phyloP scores from a whole-genome alignment of 2,797 vertebrate genomes.

The Novumbra hubbsi region DNA sequence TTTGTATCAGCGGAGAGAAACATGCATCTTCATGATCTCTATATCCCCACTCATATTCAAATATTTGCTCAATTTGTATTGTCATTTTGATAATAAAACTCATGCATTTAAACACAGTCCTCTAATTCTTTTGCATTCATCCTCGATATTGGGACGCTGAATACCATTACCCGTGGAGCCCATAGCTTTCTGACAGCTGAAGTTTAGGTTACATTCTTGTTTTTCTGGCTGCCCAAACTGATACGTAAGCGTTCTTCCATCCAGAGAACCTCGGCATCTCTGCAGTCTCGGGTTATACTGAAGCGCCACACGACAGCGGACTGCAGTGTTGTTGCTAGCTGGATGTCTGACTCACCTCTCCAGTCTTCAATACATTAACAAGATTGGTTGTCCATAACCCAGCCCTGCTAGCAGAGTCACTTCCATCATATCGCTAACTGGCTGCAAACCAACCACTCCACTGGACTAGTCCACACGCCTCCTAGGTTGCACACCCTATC shows the following conservation, averaged over 20 bases:
- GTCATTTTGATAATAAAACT: constrained; percentile 62
- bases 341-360: constrained; percentile 60
- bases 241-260: background rate
- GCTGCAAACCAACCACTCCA: background rate
- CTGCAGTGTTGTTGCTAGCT: constrained; percentile 52
- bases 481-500: background rate
- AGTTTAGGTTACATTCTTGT: background rate
- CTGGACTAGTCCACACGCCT: background rate
- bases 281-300: constrained; percentile 60
- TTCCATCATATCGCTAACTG: background rate
- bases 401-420: constrained; percentile 3
- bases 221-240: background rate
- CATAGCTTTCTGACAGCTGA: background rate
- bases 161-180: background rate
- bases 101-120: background rate
- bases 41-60: constrained; percentile 17
- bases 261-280: constrained; percentile 38
- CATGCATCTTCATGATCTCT: constrained; percentile 35
- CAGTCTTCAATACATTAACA: constrained; percentile 40
- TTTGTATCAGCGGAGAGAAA: constrained; percentile 29
- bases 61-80: constrained; percentile 41
- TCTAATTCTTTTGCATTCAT: background rate
- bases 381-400: background rate
- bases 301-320: constrained; percentile 55
- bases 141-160: background rate